Evolutionary conservation across 2,797 vertebrate genomes (phyloP), one percentile per base, ranked within the genome.

Genomic region (Darevskia nairensis): DNA sequence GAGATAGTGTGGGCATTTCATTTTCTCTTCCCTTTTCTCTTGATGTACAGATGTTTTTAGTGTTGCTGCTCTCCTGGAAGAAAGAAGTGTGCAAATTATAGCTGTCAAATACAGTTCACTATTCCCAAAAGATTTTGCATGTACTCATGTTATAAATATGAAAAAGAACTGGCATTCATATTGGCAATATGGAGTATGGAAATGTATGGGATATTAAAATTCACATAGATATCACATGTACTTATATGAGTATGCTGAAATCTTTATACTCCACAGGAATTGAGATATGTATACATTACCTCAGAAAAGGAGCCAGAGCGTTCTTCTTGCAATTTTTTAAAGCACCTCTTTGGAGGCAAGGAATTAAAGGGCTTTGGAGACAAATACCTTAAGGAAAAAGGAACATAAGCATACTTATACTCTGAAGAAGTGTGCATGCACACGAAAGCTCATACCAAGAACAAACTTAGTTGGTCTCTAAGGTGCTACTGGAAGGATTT

Each of bases 1-100:
- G 95, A 91, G 96, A 96, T 8, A 96, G 90, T 0, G 91, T 94
- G 86, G 96, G 96, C 96, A 97, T 96, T 80, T 96, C 91, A 19
- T 95, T 91, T 50, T 84, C 71, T 77, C 19, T 94, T 83, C 95
- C 93, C 35, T 91, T 89, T 15, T 96, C 93, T 77, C 88, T 93
- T 84, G 90, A 76, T 0, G 0, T 25, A 80, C 89, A 89, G 44
- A 46, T 94, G 75, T 89, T 92, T 90, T 90, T 89, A 13, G 29
- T 90, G 86, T 32, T 81, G 3, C 3, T 91, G 68, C n/a, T 75
- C 75, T 92, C 92, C 97, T 97, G 41, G 27, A 93, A 92, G 92
- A 95, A 29, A 87, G 55, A 87, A 79, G 29, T 90, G 15, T 25
- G 32, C 2, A 2, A 80, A 89, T 6, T 44, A 10, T 72, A 75